Conservation (phyloP, 1,140 invertebrate species). For the Macrocentrus cingulum region DNA sequence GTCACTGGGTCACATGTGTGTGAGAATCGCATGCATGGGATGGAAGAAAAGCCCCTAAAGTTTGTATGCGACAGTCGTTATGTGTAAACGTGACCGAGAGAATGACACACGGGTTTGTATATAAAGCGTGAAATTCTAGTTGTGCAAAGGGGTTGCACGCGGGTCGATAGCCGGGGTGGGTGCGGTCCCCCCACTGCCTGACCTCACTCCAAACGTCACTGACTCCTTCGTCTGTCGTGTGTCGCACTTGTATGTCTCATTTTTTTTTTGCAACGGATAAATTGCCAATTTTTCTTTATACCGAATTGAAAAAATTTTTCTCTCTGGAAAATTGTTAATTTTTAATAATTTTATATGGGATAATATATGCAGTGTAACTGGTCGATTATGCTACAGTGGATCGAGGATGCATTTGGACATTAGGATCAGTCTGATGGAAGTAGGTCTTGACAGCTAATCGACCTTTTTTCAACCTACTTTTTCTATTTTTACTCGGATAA, state of each 20-base stretch:
- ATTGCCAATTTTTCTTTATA: too few species aligned
- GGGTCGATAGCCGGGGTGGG: constrained; percentile 30
- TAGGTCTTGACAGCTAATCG: too few species aligned
- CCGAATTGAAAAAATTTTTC: too few species aligned
- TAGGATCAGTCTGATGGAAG: too few species aligned
- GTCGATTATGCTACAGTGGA: too few species aligned
- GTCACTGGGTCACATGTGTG: constrained; percentile 6
- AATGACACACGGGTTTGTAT: not conserved
- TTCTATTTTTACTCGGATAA: too few species aligned
- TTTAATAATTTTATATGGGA: too few species aligned
- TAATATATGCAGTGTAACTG: too few species aligned
- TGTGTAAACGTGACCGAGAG: not conserved
- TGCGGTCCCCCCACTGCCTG: constrained; percentile 25
- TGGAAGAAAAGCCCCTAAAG: not conserved
- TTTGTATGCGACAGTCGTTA: not conserved
- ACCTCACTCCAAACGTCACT: constrained; percentile 13
- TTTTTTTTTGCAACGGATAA: not conserved
- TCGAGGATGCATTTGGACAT: too few species aligned
- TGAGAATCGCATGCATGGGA: not conserved
- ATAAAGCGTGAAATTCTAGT: constrained; percentile 25
- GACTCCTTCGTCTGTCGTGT: not conserved
- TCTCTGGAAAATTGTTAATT: too few species aligned
- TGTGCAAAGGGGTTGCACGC: constrained; percentile 20
- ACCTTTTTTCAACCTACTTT: too few species aligned
- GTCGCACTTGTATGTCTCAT: not conserved